A percentile compares a stretch with the other conserved stretches of the same genome.
Evolutionary conservation across 1,140 invertebrate species (phyloP).

Genomic region (Hypsibius dujardini): DNA sequence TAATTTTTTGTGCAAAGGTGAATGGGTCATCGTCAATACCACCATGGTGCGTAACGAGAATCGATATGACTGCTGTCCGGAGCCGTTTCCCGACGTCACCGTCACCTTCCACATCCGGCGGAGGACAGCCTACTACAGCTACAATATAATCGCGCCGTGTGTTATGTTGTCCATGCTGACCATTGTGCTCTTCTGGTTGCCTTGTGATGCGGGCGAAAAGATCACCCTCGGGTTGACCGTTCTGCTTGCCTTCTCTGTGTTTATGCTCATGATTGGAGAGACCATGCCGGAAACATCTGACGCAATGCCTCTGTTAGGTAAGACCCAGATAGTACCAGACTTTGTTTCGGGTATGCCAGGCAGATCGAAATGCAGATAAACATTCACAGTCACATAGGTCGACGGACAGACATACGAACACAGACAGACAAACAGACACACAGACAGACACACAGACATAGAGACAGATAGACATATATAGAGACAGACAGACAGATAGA

Average conservation of each 20-base stretch:
- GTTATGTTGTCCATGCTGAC: conserved; percentile 31
- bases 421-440: too few relatives aligned
- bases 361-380: too few relatives aligned
- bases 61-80: not conserved
- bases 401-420: too few relatives aligned
- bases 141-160: conserved; percentile 33
- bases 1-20: not conserved
- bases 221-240: conserved; percentile 33
- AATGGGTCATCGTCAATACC: conserved; percentile 12
- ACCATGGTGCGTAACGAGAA: conserved; percentile 16
- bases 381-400: too few relatives aligned
- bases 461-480: too few relatives aligned
- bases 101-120: conserved; percentile 35
- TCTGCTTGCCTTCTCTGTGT: conserved; percentile 33
- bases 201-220: conserved; percentile 32
- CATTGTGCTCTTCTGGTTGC: conserved; percentile 31
- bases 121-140: conserved; percentile 13
- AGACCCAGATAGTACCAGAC: too few relatives aligned
- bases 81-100: conserved; percentile 35
- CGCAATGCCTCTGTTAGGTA: conserved; percentile 33
- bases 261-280: conserved; percentile 34
- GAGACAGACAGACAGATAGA: too few relatives aligned
- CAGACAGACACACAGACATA: too few relatives aligned
- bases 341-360: too few relatives aligned
- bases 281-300: conserved; percentile 35